Evolutionary conservation across 2,113 vertebrate species (phyloP).

Genomic region (Mormoops blainvillei): DNA sequence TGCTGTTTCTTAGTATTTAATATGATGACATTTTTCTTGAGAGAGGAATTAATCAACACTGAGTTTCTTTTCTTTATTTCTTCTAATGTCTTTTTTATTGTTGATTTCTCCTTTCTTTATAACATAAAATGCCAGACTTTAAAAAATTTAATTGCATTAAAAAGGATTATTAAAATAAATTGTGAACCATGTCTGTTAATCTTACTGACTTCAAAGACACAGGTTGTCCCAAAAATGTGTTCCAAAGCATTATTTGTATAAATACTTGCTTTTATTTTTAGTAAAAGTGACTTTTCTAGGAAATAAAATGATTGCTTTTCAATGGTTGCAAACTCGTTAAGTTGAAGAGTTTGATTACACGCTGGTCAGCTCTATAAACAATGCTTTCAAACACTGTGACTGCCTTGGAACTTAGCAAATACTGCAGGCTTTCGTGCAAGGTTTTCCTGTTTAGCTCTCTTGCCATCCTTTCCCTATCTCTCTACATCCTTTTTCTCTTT

Average conservation of each 20-base stretch:
- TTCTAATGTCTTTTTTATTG: conserved; percentile 16
- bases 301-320: conserved; percentile 54
- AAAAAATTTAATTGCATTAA: conserved; percentile 40
- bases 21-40: not conserved
- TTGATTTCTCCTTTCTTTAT: conserved; percentile 13
- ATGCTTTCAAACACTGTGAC: not conserved
- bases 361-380: conserved; percentile 22
- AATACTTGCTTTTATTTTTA: conserved; percentile 62
- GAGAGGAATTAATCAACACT: not conserved
- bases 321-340: conserved; percentile 57
- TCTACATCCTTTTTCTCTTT: not conserved
- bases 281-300: conserved; percentile 51
- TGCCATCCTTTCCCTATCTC: not conserved
- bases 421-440: not conserved
- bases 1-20: conserved; percentile 19
- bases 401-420: rapidly evolving
- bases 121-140: conserved; percentile 10
- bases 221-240: conserved; percentile 43
- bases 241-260: conserved; percentile 51
- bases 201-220: conserved; percentile 49
- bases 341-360: conserved; percentile 17
- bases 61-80: conserved; percentile 38
- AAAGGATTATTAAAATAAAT: conserved; percentile 38
- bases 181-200: conserved; percentile 47
- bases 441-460: not conserved